These are phyloP conservation scores for Asbolus verrucosus DNA, from an alignment of 1,140 invertebrate species.

Conservation along the genomic window DNA sequence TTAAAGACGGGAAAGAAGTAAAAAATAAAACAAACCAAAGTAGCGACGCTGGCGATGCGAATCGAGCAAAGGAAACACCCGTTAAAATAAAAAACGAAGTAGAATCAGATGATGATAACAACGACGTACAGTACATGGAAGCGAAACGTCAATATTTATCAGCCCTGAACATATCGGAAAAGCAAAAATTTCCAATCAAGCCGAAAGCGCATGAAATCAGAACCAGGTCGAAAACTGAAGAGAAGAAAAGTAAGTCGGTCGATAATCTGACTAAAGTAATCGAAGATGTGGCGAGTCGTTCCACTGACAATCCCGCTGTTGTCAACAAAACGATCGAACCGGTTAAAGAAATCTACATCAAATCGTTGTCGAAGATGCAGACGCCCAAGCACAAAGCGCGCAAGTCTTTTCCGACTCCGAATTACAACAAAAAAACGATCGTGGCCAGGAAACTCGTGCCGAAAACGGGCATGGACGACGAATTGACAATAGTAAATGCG, in stretches of 20 bases:
- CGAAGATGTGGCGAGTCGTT: slow-evolving; percentile 33
- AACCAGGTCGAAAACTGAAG: slow-evolving; percentile 61
- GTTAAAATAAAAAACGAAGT: slow-evolving; percentile 64
- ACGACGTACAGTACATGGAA: slow-evolving; percentile 56
- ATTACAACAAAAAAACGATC: slow-evolving; percentile 50
- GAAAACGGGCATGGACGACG: slow-evolving; percentile 8
- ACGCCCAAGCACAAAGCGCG: slow-evolving; percentile 54
- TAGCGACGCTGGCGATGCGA: background rate
- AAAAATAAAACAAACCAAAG: slow-evolving; percentile 23
- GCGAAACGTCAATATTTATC: slow-evolving; percentile 59
- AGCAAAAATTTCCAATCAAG: slow-evolving; percentile 46
- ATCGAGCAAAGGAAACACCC: slow-evolving; percentile 3
- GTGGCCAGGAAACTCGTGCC: slow-evolving; percentile 18
- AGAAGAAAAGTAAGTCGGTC: slow-evolving; percentile 45
- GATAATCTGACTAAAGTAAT: slow-evolving; percentile 55
- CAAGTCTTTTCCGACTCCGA: slow-evolving; percentile 59
- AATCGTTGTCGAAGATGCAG: slow-evolving; percentile 58
- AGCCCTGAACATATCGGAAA: slow-evolving; percentile 60
- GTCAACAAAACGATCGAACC: slow-evolving; percentile 9
- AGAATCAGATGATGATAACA: slow-evolving; percentile 57
- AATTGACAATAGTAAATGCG: slow-evolving; percentile 40
- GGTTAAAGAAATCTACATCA: slow-evolving; percentile 55
- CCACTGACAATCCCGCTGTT: no score
- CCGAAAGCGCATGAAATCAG: slow-evolving; percentile 55
- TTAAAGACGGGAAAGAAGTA: slow-evolving; percentile 28